A percentile compares a stretch with the other conserved stretches of the same genome.
Evolutionary conservation across 2,797 vertebrate genomes (phyloP).

Genomic region (Pteropus rufus): DNA sequence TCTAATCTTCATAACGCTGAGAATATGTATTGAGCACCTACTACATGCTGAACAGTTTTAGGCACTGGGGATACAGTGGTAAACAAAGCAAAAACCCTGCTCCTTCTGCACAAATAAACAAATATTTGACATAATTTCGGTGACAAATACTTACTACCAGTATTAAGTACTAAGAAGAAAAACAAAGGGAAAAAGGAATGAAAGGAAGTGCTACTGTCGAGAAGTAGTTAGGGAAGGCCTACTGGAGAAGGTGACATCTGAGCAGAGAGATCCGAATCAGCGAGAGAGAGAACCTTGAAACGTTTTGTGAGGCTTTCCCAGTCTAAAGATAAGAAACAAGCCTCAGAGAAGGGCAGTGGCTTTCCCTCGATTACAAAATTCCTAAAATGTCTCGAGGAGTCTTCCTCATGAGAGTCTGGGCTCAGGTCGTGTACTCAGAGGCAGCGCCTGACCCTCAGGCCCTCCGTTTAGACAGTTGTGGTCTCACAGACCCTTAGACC

Average conservation of each 20-base stretch:
- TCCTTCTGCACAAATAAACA: neutral
- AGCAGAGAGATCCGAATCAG: neutral
- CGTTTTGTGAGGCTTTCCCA: neutral
- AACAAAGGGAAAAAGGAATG: neutral
- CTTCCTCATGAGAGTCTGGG: neutral
- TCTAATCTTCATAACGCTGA: neutral
- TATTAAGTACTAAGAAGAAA: neutral
- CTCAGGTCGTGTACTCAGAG: neutral
- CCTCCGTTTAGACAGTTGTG: no score
- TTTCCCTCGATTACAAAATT: neutral
- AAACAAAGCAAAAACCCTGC: neutral
- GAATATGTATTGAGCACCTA: neutral
- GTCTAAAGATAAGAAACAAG: neutral
- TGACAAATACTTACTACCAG: neutral
- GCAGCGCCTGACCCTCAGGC: neutral
- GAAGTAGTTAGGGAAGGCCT: neutral
- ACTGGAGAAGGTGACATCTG: neutral
- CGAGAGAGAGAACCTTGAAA: neutral
- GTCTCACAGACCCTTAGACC: neutral
- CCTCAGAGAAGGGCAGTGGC: neutral
- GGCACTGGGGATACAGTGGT: neutral
- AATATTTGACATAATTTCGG: neutral
- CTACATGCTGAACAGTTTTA: neutral
- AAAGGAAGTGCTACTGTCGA: neutral
- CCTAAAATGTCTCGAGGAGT: neutral